Base-by-base conservation (phyloP, 2,888 invertebrate genomes). In the Agonopterix subpropinquella region DNA sequence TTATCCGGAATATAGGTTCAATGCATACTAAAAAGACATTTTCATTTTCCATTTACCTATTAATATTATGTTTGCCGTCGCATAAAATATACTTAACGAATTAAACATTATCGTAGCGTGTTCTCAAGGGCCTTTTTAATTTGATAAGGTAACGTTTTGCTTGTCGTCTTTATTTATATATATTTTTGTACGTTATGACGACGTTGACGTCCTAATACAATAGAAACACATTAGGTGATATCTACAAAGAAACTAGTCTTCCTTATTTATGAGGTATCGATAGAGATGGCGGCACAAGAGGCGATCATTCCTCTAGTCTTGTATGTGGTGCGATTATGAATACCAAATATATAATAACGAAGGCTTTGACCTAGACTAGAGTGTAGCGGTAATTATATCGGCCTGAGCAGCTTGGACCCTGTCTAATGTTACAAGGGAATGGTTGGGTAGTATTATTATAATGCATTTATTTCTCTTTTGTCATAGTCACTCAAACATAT, bases 301-400 rank as follows among this genome's bases (percentile, higher is more conserved):
- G 87, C 86, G 83, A 85, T 83, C 78, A 82, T 79, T 80, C 86
- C 86, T 86, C 87, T 87, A 87, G 87, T 87, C 87, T 82, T 79
- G 83, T 80, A 77, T 75, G 83, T 86, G 87, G 87, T 87, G 87
- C 87, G 86, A 75, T 73, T 81, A 80, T 75, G 78, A 80, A 88
- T 87, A 87, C 87, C 87, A 88, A 88, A 88, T 86, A 88, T 80
- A 74, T 77, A 76, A 76, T 80, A 83, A 77, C 78, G 80, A 84
- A 80, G 80, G 82, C 82, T 83, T 85, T 73, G 78, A 77, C 70
- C 75, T 82, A 78, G 80, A 70, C 75, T 82, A 78, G 80, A 70
- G 68, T 64, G 71, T 82, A 80, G 77, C 65, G 67, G 71, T 79
- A 71, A 64, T 61, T 71, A 62, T 73, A 73, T 65, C 69, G 73